A percentile compares a stretch with the other conserved stretches of the same genome.
Conservation (phyloP, 1,140 invertebrate species). For the Drosophila busckii region DNA sequence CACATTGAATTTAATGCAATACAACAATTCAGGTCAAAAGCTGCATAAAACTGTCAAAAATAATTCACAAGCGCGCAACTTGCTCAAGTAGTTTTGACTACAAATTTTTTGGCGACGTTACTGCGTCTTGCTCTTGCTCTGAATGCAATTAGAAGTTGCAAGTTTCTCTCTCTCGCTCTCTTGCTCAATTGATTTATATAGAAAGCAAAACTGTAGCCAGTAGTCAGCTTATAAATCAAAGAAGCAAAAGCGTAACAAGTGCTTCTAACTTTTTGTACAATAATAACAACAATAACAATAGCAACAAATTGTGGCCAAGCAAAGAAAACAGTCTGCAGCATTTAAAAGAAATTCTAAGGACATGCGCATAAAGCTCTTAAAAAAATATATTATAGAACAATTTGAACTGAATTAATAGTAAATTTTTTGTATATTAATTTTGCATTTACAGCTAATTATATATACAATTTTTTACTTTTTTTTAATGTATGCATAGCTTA, state of each 20-base stretch:
- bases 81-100: slow-evolving; percentile 25
- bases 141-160: slow-evolving; percentile 63
- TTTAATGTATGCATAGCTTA: too few relatives aligned
- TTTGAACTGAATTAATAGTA: too few relatives aligned
- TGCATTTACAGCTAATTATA: too few relatives aligned
- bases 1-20: background rate
- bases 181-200: too few relatives aligned
- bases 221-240: slow-evolving; percentile 44
- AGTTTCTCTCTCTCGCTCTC: slow-evolving; percentile 13
- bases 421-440: too few relatives aligned
- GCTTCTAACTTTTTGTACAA: slow-evolving; percentile 7
- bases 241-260: slow-evolving; percentile 26
- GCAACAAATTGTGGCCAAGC: slow-evolving; percentile 1
- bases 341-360: too few relatives aligned
- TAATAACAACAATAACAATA: slow-evolving; percentile 13
- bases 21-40: slow-evolving; percentile 26
- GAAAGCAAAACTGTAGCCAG: too few relatives aligned
- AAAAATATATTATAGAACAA: too few relatives aligned
- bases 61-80: slow-evolving; percentile 54
- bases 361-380: too few relatives aligned
- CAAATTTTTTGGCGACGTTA: slow-evolving; percentile 20
- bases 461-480: too few relatives aligned
- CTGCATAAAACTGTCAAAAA: slow-evolving; percentile 45
- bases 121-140: background rate
- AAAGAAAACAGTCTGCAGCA: slow-evolving; percentile 3